Percentiles rank a stretch among this genome's conserved stretches.
These are phyloP conservation scores for Meganola albula DNA, from an alignment of 2,888 invertebrate genomes.

Conservation along the genomic window DNA sequence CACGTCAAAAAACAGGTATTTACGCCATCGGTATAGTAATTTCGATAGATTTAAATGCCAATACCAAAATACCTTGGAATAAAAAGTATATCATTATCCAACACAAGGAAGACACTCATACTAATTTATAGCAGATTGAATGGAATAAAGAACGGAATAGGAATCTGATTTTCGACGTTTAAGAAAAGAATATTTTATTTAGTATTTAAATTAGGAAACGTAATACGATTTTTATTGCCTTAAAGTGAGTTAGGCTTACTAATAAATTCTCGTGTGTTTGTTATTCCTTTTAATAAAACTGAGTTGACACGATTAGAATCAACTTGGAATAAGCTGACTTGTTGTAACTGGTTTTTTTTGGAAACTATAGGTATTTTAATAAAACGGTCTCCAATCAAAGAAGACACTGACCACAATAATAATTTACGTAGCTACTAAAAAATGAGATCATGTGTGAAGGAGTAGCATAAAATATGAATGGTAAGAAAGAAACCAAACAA, in stretches of 20 bases:
- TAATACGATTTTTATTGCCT: slow-evolving; percentile 62
- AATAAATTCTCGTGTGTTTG: too few relatives aligned
- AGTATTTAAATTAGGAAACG: slow-evolving; percentile 56
- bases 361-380: too few relatives aligned
- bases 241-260: slow-evolving; percentile 45
- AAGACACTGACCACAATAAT: too few relatives aligned
- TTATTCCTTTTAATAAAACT: too few relatives aligned
- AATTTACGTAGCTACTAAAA: too few relatives aligned
- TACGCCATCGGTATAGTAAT: slow-evolving; percentile 11
- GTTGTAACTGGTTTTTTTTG: too few relatives aligned
- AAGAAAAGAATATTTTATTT: slow-evolving; percentile 45
- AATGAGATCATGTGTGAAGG: too few relatives aligned
- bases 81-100: slow-evolving; percentile 37
- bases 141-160: slow-evolving; percentile 30
- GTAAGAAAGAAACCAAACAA: too few relatives aligned
- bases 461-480: too few relatives aligned
- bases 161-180: slow-evolving; percentile 46
- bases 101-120: slow-evolving; percentile 47
- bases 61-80: slow-evolving; percentile 13
- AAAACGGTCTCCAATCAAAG: too few relatives aligned
- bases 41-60: slow-evolving; percentile 15
- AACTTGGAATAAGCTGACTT: too few relatives aligned
- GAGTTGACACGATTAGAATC: too few relatives aligned
- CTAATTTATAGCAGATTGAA: slow-evolving; percentile 58
- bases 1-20: slow-evolving; percentile 13